These are phyloP conservation scores for Epinotia demarniana DNA, from an alignment of 2,888 invertebrate genomes.

Conservation along the genomic window DNA sequence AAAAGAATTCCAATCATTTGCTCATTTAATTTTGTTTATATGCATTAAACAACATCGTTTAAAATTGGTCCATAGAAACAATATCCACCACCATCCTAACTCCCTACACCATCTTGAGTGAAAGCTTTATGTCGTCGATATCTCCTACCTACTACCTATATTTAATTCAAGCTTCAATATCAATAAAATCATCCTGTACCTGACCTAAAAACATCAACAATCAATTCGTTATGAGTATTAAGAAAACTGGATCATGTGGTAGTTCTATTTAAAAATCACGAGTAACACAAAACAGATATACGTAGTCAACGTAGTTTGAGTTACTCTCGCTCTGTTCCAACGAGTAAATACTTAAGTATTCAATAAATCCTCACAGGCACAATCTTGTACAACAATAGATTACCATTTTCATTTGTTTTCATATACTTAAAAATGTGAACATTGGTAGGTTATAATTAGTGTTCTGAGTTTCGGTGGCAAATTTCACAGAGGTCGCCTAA, in stretches of 20 bases:
- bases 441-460: not conserved
- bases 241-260: conserved; percentile 43
- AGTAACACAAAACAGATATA: conserved; percentile 44
- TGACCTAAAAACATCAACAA: conserved; percentile 44
- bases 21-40: too few species aligned
- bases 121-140: not conserved
- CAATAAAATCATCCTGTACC: conserved; percentile 21
- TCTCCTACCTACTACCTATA: not conserved
- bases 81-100: too few species aligned
- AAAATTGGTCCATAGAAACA: too few species aligned
- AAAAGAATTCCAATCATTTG: too few species aligned
- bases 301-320: conserved; percentile 30
- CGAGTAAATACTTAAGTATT: conserved; percentile 14
- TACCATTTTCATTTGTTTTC: not conserved
- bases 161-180: not conserved
- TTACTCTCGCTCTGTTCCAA: conserved; percentile 26
- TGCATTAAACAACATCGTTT: too few species aligned
- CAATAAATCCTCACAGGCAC: conserved; percentile 7
- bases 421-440: not conserved
- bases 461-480: too few species aligned
- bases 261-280: conserved; percentile 42
- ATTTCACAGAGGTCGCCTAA: too few species aligned
- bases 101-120: not conserved
- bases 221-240: conserved; percentile 44
- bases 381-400: not conserved